Evolutionary conservation across 2,888 invertebrate species (phyloP).

Genomic region (Synergus gifuensis): DNA sequence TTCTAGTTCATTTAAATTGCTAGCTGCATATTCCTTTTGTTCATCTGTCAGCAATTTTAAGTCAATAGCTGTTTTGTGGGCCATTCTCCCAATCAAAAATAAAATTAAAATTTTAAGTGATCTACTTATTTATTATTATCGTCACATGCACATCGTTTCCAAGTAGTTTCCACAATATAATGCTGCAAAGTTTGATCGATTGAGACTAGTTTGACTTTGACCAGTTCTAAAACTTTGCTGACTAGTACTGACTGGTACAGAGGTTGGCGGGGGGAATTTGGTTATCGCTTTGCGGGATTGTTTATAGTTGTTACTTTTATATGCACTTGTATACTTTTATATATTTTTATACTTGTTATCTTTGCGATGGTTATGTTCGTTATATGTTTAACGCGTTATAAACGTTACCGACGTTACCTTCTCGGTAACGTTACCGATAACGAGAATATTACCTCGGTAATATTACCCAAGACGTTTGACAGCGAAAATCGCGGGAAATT

Average conservation of each 20-base stretch:
- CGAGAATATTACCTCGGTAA: too few species aligned
- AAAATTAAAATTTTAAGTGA: not conserved
- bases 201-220: too few species aligned
- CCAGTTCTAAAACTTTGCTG: not conserved
- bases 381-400: too few species aligned
- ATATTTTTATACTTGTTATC: too few species aligned
- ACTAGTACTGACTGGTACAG: not conserved
- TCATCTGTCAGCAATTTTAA: constrained; percentile 53
- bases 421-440: too few species aligned
- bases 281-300: too few species aligned
- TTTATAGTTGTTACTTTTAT: too few species aligned
- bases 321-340: too few species aligned
- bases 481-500: not conserved
- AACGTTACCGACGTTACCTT: too few species aligned
- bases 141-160: not conserved
- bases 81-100: not conserved
- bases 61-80: not conserved
- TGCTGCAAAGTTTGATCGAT: not conserved
- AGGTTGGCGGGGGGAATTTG: too few species aligned
- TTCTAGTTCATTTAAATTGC: constrained; percentile 73
- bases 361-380: too few species aligned
- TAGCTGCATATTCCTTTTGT: constrained; percentile 68
- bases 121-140: too few species aligned
- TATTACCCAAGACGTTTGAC: not conserved
- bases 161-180: not conserved